Conservation (phyloP, 2,797 vertebrate genomes). For the Thaleichthys pacificus region DNA sequence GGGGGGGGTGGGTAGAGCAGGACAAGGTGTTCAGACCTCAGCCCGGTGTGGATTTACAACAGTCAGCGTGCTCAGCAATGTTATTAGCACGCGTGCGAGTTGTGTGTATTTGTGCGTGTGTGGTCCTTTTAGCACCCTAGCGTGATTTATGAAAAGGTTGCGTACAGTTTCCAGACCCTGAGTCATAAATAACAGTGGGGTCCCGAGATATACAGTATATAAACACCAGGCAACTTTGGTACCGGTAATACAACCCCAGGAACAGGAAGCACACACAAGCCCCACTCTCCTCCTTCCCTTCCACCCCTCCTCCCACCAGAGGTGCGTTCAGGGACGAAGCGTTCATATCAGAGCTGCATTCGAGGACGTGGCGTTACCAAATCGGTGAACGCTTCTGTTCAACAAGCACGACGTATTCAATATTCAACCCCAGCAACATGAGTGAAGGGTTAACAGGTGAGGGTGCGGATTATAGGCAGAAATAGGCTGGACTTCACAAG, state of each 20-base stretch:
- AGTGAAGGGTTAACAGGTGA: too few species aligned
- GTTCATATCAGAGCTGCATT: too few species aligned
- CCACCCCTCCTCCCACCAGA: neutral
- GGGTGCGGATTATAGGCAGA: too few species aligned
- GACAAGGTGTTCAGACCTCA: neutral
- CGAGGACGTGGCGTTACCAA: neutral
- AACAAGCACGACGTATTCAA: too few species aligned
- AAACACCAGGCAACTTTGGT: neutral
- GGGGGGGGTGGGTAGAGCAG: neutral
- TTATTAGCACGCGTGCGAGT: neutral
- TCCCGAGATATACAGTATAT: neutral
- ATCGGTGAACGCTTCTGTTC: too few species aligned
- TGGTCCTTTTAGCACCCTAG: neutral
- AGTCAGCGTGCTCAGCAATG: neutral
- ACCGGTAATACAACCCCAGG: neutral
- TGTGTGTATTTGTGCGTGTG: conserved; percentile 1
- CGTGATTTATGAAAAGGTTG: neutral
- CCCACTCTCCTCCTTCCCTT: neutral
- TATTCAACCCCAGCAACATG: too few species aligned
- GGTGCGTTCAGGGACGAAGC: too few species aligned
- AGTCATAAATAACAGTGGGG: neutral
- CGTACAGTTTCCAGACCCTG: neutral
- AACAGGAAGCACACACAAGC: neutral
- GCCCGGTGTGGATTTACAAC: too few species aligned
- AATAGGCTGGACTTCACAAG: too few species aligned